Evolutionary conservation across 2,113 vertebrate species (phyloP), one percentile per base, ranked within the genome.

Genomic region (Zapus hudsonius): DNA sequence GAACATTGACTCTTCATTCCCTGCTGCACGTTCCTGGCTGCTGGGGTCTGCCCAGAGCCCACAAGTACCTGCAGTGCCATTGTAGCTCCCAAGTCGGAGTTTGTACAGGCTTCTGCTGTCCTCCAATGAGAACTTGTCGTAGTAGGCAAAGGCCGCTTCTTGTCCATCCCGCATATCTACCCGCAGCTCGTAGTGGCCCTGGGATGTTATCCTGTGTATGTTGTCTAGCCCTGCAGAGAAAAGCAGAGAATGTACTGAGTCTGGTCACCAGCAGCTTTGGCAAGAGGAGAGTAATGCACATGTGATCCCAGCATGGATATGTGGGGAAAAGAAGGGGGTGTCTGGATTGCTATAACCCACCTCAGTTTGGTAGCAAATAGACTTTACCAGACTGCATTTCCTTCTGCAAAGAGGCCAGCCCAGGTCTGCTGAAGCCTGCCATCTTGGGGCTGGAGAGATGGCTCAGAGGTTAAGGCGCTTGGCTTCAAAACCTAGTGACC

Each of bases 101-200:
- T 99, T 99, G 98, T 99, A 99, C 31, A 99, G 98, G 94, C 98
- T 99, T 67, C 98, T 98, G 42, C 98, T 95, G 44, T 99, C 99
- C 0, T 99, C 98, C 0, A 99, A 94, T 47, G 98, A 98, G 97
- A 99, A 99, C 91, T 99, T 99, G 97, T 99, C 99, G 0, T 99
- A 99, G 96, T 98, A 98, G 81, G 99, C 99, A 0, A 98, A 99
- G 0, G 98, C 99, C 0, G 98, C 96, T 85, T 99, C 99, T 94
- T 99, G 99, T 3, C 99, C 99, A 0, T 99, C 99, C 80, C 97
- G 98, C 99, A 99, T 99, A 96, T 99, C 99, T 86, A 99, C 99
- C 0, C 99, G 98, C 75, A 99, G 97, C 97, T 99, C 99, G 0
- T 99, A 99, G 36, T 98, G 99, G 19, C 99, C 99, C 83, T 99